phyloP scores from a whole-genome alignment of 2,113 vertebrate species.

The Cochlearius cochlearius region DNA sequence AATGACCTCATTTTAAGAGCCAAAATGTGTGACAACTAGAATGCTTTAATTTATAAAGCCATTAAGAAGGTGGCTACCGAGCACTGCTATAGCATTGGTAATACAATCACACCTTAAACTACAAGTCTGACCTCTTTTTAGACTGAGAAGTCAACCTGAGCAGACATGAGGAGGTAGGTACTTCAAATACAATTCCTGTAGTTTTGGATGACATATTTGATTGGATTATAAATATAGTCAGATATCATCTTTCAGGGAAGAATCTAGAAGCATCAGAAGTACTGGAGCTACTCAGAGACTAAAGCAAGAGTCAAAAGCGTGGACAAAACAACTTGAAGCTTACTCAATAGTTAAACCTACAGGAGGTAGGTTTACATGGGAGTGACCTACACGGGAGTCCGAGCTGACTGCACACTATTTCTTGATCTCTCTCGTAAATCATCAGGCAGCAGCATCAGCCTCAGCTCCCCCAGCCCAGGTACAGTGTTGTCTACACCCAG shows the following conservation, averaged over 20 bases:
- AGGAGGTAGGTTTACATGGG: background rate
- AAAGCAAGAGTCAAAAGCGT: background rate
- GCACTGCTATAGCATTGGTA: background rate
- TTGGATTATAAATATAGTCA: background rate
- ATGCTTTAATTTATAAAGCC: background rate
- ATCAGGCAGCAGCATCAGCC: background rate
- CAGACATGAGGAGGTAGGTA: background rate
- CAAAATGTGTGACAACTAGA: background rate
- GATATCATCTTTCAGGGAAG: background rate
- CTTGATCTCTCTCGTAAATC: background rate
- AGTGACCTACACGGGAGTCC: background rate
- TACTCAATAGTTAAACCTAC: background rate
- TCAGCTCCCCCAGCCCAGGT: background rate
- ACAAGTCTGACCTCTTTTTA: background rate
- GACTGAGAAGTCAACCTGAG: background rate
- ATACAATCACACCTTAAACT: background rate
- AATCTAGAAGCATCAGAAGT: background rate
- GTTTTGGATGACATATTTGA: background rate
- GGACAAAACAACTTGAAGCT: background rate
- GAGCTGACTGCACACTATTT: background rate
- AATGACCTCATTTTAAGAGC: background rate
- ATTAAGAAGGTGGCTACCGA: background rate
- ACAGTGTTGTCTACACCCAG: accelerated
- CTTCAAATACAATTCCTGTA: background rate
- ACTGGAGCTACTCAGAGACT: background rate